Base-by-base conservation (phyloP, 2,888 invertebrate species). In the Dicranocentrus wangi region DNA sequence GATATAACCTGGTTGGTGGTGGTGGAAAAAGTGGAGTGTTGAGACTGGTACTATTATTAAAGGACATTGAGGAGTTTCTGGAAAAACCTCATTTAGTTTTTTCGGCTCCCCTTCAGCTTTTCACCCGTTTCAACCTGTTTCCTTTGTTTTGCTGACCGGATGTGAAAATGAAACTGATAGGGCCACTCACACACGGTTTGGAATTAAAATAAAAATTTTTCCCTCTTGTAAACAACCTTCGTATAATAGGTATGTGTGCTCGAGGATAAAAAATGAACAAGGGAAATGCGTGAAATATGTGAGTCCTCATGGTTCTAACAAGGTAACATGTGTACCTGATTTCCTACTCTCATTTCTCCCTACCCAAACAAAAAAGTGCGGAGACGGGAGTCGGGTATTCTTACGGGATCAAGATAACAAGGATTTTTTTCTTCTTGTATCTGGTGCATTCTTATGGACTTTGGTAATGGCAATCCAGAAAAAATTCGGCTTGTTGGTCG, bases 271-370 rank as follows among this genome's bases (percentile, higher is more conserved):
- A 13, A 39, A 13, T 39, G 39, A 39, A 27, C 21, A 60, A 66
- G 63, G 73, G 75, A 75, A 75, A 65, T 75, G 75, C 65, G 75
- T 75, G 75, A 51, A 75, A 66, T 43, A n/a, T n/a, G 55, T 32
- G 51, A 21, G 55, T 42, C 17, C 21, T 42, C 8, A 27, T 75
- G 19, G 27, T 75, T 65, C 53, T 75, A 63, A 60, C 51, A 47
- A 53, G 66, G 53, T 25, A 65, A 75, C 75, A 75, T 75, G 75
- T 75, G 75, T 75, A 75, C 75, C 75, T 75, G 65, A 75, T 75
- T 75, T 75, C 75, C 75, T 65, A 65, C 65, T 75, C 75, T 63
- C 65, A 75, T 66, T 72, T 68, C 61, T 61, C 61, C n/a, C 17
- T 10, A n/a, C 32, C 27, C 1, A 55, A 55, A 53, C 10, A 55